Evolutionary conservation across 2,797 vertebrate species (phyloP).

Genomic region (Sebastes taczanowskii): DNA sequence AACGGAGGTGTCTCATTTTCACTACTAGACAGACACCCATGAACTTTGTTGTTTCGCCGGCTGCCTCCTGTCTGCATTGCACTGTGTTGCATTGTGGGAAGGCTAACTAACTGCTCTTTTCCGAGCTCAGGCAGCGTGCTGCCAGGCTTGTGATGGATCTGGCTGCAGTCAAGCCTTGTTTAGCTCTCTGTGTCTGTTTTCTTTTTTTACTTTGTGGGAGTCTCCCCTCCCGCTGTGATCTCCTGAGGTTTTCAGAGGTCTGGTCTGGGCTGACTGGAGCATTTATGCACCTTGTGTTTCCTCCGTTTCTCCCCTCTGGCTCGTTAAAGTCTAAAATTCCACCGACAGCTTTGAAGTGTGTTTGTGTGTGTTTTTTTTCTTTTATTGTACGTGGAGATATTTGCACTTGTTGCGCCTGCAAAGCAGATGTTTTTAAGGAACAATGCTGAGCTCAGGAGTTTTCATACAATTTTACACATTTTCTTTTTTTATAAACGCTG

Average conservation of each 20-base stretch:
- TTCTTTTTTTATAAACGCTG: neutral
- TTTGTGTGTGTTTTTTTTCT: conserved; percentile 42
- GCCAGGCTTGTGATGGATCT: conserved; percentile 25
- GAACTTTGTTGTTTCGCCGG: conserved; percentile 40
- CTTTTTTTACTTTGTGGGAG: conserved; percentile 33
- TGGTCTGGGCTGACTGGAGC: conserved; percentile 54
- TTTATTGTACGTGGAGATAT: conserved; percentile 64
- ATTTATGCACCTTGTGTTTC: conserved; percentile 71
- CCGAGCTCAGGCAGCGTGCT: neutral
- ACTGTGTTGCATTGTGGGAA: conserved; percentile 48
- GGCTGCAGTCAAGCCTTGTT: conserved; percentile 24
- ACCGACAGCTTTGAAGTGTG: conserved; percentile 75
- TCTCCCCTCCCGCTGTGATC: conserved; percentile 48
- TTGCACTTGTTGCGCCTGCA: conserved; percentile 75
- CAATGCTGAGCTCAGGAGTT: conserved; percentile 36
- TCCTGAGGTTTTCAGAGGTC: conserved; percentile 60
- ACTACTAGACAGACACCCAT: conserved; percentile 27
- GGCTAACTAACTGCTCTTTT: conserved; percentile 18
- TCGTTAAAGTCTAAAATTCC: conserved; percentile 79
- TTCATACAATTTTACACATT: conserved; percentile 1
- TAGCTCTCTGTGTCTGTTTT: neutral
- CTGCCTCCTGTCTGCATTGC: conserved; percentile 29
- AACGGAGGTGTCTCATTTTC: conserved; percentile 41
- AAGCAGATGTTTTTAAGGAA: conserved; percentile 69
- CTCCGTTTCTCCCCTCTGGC: conserved; percentile 63